Conservation (phyloP, 2,797 vertebrate species). For the Cygnus olor region DNA sequence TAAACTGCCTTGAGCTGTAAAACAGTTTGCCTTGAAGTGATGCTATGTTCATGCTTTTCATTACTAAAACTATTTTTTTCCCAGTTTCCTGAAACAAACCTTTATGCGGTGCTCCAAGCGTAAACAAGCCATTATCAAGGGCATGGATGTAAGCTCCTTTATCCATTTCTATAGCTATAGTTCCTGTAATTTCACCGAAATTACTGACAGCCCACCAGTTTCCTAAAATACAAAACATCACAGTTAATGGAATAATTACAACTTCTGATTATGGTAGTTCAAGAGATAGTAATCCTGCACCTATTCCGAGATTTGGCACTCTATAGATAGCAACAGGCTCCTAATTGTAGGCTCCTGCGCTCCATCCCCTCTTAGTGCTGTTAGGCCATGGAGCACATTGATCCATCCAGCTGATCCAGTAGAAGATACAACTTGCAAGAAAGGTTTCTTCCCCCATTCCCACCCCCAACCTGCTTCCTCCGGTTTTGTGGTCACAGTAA, state of each 20-base stretch:
- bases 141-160: conserved; percentile 91
- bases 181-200: conserved; percentile 91
- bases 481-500: not conserved
- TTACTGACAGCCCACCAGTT: conserved; percentile 90
- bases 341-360: not conserved
- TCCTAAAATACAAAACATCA: conserved; percentile 75
- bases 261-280: not conserved
- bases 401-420: not conserved
- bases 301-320: not conserved
- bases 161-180: conserved; percentile 95
- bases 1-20: not conserved
- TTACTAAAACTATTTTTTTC: not conserved
- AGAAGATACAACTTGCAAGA: not conserved
- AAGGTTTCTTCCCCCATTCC: not conserved
- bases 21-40: not conserved
- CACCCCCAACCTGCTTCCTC: not conserved
- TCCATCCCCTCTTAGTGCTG: not conserved
- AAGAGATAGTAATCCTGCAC: fast-evolving
- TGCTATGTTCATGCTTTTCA: not conserved
- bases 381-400: not conserved
- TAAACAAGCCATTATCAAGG: conserved; percentile 95
- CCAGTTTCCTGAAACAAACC: conserved; percentile 77
- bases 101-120: conserved; percentile 90
- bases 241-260: not conserved
- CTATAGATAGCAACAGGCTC: not conserved